Base-by-base conservation (phyloP, 2,113 vertebrate species). In the Electrona antarctica region DNA sequence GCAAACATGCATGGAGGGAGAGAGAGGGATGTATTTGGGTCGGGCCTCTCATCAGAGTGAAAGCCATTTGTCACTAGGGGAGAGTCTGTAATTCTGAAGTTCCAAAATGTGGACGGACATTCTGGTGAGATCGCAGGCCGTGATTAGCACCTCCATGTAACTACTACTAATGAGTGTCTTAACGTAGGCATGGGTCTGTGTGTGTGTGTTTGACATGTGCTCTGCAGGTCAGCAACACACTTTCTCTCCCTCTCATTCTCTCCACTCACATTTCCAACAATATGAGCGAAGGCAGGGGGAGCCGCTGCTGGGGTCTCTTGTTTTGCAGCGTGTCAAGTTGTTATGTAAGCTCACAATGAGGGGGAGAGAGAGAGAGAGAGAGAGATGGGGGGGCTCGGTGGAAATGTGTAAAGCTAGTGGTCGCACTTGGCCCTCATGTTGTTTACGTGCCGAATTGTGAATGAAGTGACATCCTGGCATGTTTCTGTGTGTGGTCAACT, bases 261-360 rank as follows among this genome's bases (percentile, higher is more conserved):
- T 58, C 33, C 51, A 59, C 62, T 58, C 57, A 78, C 65, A 54
- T 14, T 41, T 41, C 33, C 33, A 41, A 41, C 33, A 41, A 41
- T 41, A 41, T 41, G 33, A 41, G 33, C 2, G 33, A 41, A 41
- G 33, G 33, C 33, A 41, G 50, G 7, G 46, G 67, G 51, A 48
- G 60, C 0, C 21, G 48, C 49, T 29, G 63, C 51, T 8, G 5
- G 52, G 41, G 55, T 61, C 33, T 78, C 69, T 65, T 76, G 41
- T 73, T 71, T 74, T 79, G 74, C 65, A 69, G 70, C 2, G 0
- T 71, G 60, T 83, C 60, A 73, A 3, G 57, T 52, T 70, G 74
- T 85, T 81, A 70, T 57, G 52, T 55, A 77, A 73, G 29, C 57
- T 70, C 28, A 73, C 68, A 69, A 21, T 75, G 61, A 45, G 79